These are phyloP conservation scores for Trialeurodes vaporariorum DNA, from an alignment of 1,140 invertebrate species.

Conservation along the genomic window DNA sequence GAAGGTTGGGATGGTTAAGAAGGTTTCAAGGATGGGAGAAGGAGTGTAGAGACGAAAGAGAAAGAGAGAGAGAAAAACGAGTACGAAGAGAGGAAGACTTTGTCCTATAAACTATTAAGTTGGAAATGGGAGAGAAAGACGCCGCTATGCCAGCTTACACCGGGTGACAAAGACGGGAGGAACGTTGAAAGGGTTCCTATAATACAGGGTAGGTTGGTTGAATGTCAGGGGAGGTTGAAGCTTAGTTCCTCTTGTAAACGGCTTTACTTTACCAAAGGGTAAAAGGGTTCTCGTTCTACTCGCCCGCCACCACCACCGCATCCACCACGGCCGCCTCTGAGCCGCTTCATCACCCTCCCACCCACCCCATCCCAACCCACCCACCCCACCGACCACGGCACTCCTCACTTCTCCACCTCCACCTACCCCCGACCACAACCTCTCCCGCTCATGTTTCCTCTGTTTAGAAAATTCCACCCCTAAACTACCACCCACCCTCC, in stretches of 20 bases:
- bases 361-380: neutral
- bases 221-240: neutral
- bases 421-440: no score
- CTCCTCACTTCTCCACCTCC: no score
- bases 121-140: neutral
- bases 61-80: neutral
- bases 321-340: no score
- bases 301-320: no score
- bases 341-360: neutral
- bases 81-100: neutral
- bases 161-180: neutral
- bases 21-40: neutral
- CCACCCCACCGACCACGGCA: no score
- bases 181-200: neutral
- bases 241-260: neutral
- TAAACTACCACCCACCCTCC: neutral
- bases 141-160: neutral
- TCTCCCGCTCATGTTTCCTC: neutral
- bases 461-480: neutral
- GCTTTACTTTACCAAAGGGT: neutral
- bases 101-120: neutral
- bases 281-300: neutral
- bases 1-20: no score
- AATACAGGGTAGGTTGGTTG: neutral
- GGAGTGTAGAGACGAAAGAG: neutral